Percentiles rank a stretch among this genome's conserved stretches.
Evolutionary conservation across 2,113 vertebrate species (phyloP).

Genomic region (Cranoglanis bouderius): DNA sequence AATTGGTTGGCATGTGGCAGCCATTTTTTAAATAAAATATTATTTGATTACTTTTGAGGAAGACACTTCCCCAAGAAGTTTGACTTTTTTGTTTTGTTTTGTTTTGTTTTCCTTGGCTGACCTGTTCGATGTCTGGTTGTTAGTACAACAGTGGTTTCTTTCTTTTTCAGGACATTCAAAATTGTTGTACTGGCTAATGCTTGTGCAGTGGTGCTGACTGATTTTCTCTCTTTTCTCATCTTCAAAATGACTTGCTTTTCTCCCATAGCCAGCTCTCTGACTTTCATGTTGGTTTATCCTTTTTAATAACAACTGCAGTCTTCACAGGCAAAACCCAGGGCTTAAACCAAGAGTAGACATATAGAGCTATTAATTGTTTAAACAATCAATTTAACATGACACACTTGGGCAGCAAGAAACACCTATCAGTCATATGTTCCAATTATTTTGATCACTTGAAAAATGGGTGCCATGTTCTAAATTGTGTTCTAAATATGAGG

Average conservation of each 20-base stretch:
- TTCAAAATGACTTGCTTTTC: background rate
- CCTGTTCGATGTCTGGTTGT: no score
- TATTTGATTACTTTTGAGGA: no score
- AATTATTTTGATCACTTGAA: background rate
- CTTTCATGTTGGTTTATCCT: background rate
- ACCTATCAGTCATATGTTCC: background rate
- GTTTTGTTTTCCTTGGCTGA: no score
- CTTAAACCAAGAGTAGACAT: background rate
- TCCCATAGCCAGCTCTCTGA: background rate
- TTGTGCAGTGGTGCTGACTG: background rate
- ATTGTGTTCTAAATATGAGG: background rate
- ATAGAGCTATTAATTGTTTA: background rate
- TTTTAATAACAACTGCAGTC: background rate
- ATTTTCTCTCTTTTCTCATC: background rate
- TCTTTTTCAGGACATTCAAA: background rate
- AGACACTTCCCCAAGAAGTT: no score
- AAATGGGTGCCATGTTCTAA: background rate
- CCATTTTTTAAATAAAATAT: no score
- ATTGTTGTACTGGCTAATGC: no score
- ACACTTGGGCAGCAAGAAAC: background rate
- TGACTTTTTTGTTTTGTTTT: no score
- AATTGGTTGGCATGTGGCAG: no score
- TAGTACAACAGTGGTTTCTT: no score
- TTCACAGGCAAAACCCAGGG: background rate
- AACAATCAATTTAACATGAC: background rate